Percentiles rank a stretch among this genome's conserved stretches.
phyloP scores from a whole-genome alignment of 92 coral and sea anemone species.

The Hydrozoanthus gracilis region DNA sequence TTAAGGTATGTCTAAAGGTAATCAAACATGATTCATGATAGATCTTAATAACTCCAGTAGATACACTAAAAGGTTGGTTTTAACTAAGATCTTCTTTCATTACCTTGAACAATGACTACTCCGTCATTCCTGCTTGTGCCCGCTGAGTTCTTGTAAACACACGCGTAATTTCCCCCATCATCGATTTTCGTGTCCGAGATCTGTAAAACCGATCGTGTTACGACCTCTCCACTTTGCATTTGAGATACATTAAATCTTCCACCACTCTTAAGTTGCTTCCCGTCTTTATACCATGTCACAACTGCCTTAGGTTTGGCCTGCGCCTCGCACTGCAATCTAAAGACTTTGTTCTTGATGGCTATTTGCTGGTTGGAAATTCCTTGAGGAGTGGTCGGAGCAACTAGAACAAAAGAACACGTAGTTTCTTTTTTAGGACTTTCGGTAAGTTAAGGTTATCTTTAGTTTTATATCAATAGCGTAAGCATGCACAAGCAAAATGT shows the following conservation, averaged over 20 bases:
- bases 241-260: background rate
- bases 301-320: constrained; percentile 15
- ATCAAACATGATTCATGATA: too few relatives aligned
- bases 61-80: too few relatives aligned
- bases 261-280: background rate
- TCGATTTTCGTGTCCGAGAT: constrained; percentile 3
- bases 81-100: background rate
- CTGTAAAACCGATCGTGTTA: constrained; percentile 7
- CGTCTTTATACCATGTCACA: constrained; percentile 29
- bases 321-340: constrained; percentile 12
- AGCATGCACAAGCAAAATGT: too few relatives aligned
- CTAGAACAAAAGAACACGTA: background rate
- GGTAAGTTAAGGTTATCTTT: too few relatives aligned
- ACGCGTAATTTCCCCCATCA: constrained; percentile 24
- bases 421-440: too few relatives aligned
- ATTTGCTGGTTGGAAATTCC: background rate
- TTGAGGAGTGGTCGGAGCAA: background rate
- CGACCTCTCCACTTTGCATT: background rate
- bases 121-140: background rate
- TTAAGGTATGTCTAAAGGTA: too few relatives aligned
- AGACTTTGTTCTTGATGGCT: background rate
- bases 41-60: too few relatives aligned
- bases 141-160: constrained; percentile 9
- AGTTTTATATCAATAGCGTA: too few relatives aligned
- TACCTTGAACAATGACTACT: constrained; percentile 19